These are phyloP conservation scores for Timema cristinae DNA, from an alignment of 2,888 invertebrate species.

Conservation along the genomic window DNA sequence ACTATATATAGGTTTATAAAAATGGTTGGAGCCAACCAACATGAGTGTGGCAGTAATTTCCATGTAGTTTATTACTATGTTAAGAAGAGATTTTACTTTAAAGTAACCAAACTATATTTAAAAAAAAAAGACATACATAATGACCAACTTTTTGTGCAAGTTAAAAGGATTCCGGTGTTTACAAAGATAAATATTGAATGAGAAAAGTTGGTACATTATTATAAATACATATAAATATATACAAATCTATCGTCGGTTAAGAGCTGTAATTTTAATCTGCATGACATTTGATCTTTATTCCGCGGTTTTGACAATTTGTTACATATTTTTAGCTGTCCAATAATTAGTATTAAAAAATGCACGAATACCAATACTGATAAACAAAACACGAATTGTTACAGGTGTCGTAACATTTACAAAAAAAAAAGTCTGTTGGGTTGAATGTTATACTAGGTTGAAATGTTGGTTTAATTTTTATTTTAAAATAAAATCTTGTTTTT, in stretches of 20 bases:
- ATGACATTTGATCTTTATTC: constrained; percentile 26
- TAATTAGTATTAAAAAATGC: no score
- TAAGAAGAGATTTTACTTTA: constrained; percentile 13
- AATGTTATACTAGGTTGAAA: no score
- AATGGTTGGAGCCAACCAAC: neutral
- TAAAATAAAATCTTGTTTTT: no score
- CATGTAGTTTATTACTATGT: constrained; percentile 24
- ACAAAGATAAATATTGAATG: constrained; percentile 27
- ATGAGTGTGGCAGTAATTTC: constrained; percentile 21
- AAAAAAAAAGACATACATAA: constrained; percentile 23
- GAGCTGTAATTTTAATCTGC: constrained; percentile 28
- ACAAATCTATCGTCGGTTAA: constrained; percentile 31
- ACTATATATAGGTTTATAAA: neutral
- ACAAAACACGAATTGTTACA: no score
- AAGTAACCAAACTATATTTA: constrained; percentile 3
- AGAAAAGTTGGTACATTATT: constrained; percentile 28
- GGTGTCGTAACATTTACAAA: no score
- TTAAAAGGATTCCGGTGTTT: neutral
- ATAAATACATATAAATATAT: constrained; percentile 30
- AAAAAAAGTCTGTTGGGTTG: no score
- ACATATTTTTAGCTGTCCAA: no score
- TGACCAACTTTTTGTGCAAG: constrained; percentile 29
- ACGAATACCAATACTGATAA: no score
- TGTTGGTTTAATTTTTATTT: no score
- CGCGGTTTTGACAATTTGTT: no score